A percentile compares a stretch with the other conserved stretches of the same genome.
phyloP scores from a whole-genome alignment of 2,888 invertebrate species.

The Ptychoptera contaminata region DNA sequence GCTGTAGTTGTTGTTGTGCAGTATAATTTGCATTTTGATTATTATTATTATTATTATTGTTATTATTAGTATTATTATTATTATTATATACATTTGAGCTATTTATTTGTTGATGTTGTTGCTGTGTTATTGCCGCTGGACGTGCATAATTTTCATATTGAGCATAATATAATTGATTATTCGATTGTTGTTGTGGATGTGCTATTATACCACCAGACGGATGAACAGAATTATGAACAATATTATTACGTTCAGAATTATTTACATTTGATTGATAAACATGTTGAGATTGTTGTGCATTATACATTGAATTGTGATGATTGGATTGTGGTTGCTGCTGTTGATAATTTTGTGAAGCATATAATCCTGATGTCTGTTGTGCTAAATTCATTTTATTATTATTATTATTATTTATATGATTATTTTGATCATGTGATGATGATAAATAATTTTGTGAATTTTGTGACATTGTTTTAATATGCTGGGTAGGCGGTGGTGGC shows the following conservation, averaged over 20 bases:
- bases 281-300: constrained; percentile 15
- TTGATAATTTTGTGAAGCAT: constrained; percentile 13
- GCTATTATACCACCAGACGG: constrained; percentile 19
- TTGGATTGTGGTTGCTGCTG: constrained; percentile 22
- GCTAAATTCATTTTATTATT: constrained; percentile 12
- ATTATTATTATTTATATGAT: no score
- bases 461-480: constrained; percentile 12
- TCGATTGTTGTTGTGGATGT: neutral
- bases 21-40: constrained; percentile 13
- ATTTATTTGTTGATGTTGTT: constrained; percentile 9
- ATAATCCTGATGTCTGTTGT: constrained; percentile 10
- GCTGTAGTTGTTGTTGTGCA: constrained; percentile 12
- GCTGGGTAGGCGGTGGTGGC: constrained; percentile 6
- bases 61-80: constrained; percentile 5
- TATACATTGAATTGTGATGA: constrained; percentile 21
- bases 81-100: constrained; percentile 2
- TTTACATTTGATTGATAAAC: constrained; percentile 18
- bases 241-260: constrained; percentile 26
- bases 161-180: constrained; percentile 16
- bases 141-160: constrained; percentile 22
- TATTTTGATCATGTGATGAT: constrained; percentile 9
- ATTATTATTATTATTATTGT: constrained; percentile 7
- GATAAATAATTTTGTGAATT: constrained; percentile 14
- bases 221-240: constrained; percentile 28
- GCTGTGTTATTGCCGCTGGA: constrained; percentile 13